phyloP scores from a whole-genome alignment of 2,888 invertebrate species.

The Macaria notata region DNA sequence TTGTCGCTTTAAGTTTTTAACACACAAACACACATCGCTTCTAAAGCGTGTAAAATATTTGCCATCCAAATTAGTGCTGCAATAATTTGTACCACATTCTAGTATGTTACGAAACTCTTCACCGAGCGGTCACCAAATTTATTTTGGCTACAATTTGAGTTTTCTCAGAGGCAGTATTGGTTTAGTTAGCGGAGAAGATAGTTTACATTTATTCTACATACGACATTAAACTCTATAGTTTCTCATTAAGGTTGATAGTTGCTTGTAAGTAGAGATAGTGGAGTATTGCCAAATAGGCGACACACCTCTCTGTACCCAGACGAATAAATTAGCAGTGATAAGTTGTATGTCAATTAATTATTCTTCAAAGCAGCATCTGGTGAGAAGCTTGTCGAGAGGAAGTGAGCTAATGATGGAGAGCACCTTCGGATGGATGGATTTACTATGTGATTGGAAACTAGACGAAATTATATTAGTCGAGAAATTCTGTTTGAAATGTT shows the following conservation, averaged over 20 bases:
- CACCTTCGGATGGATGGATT: conserved; percentile 3
- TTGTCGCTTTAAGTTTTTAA: too few species aligned
- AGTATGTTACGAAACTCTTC: conserved; percentile 60
- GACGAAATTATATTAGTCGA: neutral
- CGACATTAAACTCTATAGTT: conserved; percentile 36
- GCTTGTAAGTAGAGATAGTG: conserved; percentile 40
- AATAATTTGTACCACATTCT: conserved; percentile 20
- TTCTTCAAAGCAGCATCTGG: conserved; percentile 81
- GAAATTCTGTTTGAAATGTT: neutral
- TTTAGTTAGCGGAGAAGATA: conserved; percentile 54
- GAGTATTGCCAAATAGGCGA: conserved; percentile 74
- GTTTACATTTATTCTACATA: conserved; percentile 12
- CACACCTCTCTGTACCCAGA: conserved; percentile 71
- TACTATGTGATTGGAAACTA: conserved; percentile 11
- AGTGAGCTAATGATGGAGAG: conserved; percentile 56
- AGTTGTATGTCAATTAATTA: conserved; percentile 81
- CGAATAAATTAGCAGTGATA: conserved; percentile 81
- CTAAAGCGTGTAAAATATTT: conserved; percentile 12
- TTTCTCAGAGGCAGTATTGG: conserved; percentile 51
- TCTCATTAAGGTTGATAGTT: conserved; percentile 38
- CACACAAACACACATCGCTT: too few species aligned
- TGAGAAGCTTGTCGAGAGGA: conserved; percentile 60
- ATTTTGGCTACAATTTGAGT: conserved; percentile 74
- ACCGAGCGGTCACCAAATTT: conserved; percentile 61
- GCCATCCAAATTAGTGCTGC: conserved; percentile 25